Evolutionary conservation across 2,113 vertebrate species (phyloP).

Genomic region (Aplodontia rufa): DNA sequence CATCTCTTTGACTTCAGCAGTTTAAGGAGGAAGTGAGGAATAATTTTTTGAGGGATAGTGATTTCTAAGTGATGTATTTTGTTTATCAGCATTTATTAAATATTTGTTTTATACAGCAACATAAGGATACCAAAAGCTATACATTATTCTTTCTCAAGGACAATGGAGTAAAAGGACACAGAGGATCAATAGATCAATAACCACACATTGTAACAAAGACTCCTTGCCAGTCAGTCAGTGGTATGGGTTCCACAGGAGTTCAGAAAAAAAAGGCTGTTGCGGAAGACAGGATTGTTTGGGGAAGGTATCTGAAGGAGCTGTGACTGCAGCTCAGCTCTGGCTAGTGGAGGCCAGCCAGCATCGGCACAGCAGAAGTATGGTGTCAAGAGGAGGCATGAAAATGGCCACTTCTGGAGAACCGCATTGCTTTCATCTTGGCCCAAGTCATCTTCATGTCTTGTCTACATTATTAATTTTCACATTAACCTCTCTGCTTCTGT

Average conservation of each 20-base stretch:
- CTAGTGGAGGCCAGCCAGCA: background rate
- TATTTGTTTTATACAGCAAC: background rate
- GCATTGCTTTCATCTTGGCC: background rate
- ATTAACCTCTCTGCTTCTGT: background rate
- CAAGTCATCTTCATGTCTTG: background rate
- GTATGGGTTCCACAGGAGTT: background rate
- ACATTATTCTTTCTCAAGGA: background rate
- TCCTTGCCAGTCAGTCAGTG: background rate
- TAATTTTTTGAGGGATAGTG: background rate
- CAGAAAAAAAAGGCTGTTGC: background rate
- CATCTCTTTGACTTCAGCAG: background rate
- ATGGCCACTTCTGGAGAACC: background rate
- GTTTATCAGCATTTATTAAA: conserved; percentile 4
- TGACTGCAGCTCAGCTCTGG: background rate
- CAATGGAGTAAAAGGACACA: background rate
- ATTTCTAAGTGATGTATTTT: background rate
- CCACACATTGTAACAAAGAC: background rate
- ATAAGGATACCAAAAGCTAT: background rate
- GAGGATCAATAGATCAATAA: background rate
- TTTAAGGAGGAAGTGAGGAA: background rate
- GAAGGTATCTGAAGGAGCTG: background rate
- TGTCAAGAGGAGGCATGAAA: background rate
- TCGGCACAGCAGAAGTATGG: background rate
- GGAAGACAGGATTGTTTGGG: background rate
- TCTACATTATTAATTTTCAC: background rate